Base-by-base conservation (phyloP, 92 coral and sea anemone species). In the Porites cylindrica region DNA sequence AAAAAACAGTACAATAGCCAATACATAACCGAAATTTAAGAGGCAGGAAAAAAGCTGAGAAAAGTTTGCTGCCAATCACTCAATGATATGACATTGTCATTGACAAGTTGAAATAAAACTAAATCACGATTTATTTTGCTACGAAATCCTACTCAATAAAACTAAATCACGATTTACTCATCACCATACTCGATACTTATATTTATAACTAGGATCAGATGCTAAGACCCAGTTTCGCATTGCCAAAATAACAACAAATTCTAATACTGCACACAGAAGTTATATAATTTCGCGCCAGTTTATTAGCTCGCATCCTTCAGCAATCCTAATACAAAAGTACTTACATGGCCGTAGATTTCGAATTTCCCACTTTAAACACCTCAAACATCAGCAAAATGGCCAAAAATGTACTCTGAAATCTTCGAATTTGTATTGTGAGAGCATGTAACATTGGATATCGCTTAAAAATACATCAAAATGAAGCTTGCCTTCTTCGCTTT, bases 151-250 rank as follows among this genome's bases (percentile, higher is more conserved):
- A 8, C 66, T 62, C 32, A 29, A 29, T 29, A 29, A 29, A 29
- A 29, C 32, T 2, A 29, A 29, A 29, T 29, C 32, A 29, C 32
- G 32, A 29, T 29, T 29, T 29, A 29, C 32, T 29, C 32, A 29
- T 29, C 63, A 79, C 82, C 53, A 78, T 78, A 59, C 82, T 78
- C 82, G 14, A 76, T 76, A 76, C 67, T 76, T 29, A 29, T 29
- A 29, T 29, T 29, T 29, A 29, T 29, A 29, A 29, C 32, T 29
- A 29, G 32, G 32, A 12, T 17, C 18, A 29, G 50, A 29, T 6
- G 59, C 59, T 1, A 53, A 29, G 32, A 29, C 32, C 32, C 32
- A 53, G 59, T 53, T 53, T 53, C 59, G 13, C 59, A 8, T 53
- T 53, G 59, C 59, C 59, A 12, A 54, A 38, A 53, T 53, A 53